phyloP scores from a whole-genome alignment of 2,113 vertebrate species.

The Solenodon paradoxus region DNA sequence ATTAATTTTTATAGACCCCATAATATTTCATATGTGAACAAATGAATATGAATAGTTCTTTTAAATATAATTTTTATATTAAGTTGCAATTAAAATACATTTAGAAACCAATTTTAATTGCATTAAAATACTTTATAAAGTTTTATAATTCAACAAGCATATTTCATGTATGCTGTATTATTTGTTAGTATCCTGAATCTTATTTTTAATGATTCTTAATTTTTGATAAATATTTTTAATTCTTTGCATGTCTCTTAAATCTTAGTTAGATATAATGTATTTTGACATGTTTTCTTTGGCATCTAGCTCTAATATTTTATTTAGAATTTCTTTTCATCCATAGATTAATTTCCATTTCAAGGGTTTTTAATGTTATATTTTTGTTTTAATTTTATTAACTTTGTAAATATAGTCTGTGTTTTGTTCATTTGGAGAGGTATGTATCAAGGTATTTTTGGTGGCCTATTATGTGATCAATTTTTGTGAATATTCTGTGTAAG shows the following conservation, averaged over 20 bases:
- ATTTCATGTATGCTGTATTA: not conserved
- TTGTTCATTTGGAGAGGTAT: not conserved
- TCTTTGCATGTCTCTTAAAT: not conserved
- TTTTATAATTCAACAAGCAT: not conserved
- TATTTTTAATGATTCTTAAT: not conserved
- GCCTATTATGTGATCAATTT: not conserved
- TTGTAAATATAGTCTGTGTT: not conserved
- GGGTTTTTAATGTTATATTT: not conserved
- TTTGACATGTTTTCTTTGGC: not conserved
- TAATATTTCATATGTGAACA: not conserved
- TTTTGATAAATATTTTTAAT: not conserved
- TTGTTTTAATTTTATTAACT: constrained; percentile 4
- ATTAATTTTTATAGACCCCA: not conserved
- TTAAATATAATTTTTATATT: constrained; percentile 28
- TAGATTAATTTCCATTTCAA: not conserved
- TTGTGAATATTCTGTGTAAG: not conserved
- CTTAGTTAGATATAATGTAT: not conserved
- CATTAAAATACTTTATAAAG: not conserved
- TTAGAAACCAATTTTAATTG: not conserved
- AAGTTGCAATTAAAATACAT: not conserved
- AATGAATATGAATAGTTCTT: not conserved
- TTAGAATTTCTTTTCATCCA: not conserved
- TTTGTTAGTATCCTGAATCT: not conserved
- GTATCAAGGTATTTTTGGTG: not conserved
- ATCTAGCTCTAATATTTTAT: not conserved